Evolutionary conservation across 2,113 vertebrate genomes (phyloP), one percentile per base, ranked within the genome.

Genomic region (Myrmophylax atrothorax): DNA sequence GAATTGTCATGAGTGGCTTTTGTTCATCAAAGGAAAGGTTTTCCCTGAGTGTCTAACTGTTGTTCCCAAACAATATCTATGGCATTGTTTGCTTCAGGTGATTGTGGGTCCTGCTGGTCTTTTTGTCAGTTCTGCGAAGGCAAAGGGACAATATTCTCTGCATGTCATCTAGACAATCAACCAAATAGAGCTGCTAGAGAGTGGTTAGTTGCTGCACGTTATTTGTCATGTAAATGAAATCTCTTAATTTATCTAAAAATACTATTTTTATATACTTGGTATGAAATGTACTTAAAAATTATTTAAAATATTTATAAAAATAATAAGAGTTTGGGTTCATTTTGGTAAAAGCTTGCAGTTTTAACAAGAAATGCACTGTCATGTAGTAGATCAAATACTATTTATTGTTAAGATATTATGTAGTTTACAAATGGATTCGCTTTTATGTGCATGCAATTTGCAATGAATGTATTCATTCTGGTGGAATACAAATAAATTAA

Each of bases 151-250:
- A 97, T 98, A 97, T 98, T 97, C 95, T 66, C 98, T 98, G 98
- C 98, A 98, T 98, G 98, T 97, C 97, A 97, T 96, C 97, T 98
- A 98, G 98, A 98, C 98, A 98, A 98, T 98, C 98, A 98, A 97
- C 96, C 96, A 97, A 96, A 97, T 96, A 98, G 97, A 98, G 92
- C 94, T 96, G 97, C 96, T 98, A 98, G 98, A 98, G 96, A 97
- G 91, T 96, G 96, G 93, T 96, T 98, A 98, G 97, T 96, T 95
- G 91, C 96, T 97, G 98, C 98, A 98, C 97, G 98, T 97, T 97
- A 96, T 97, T 98, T 97, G 98, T 98, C 97, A 98, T 98, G 98
- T 98, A 98, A 98, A 98, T 98, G 91, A 98, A 98, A 97, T 50
- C 83, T 97, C 97, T 97, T 98, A 98, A 98, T 98, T 98, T 98